These are phyloP conservation scores for Hormiphora californensis DNA, from an alignment of 37 sponge, comb jelly and placozoan genomes.

Conservation along the genomic window DNA sequence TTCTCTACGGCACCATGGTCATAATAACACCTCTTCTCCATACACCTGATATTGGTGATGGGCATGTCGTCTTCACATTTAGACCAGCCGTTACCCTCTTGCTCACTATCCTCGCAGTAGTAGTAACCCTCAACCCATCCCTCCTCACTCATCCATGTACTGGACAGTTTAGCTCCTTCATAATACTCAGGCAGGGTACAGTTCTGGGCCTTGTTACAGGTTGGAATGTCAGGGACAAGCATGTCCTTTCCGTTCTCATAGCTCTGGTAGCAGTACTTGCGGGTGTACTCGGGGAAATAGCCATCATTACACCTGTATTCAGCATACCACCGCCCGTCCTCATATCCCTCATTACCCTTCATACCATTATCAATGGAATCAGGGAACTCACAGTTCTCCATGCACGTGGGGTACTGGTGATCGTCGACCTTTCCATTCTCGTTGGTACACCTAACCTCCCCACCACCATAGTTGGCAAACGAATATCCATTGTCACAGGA, in stretches of 20 bases:
- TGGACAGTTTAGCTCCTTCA: neutral
- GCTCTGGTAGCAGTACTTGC: neutral
- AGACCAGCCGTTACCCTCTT: neutral
- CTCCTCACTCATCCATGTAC: neutral
- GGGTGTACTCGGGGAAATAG: neutral
- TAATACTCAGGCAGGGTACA: slow-evolving; percentile 8
- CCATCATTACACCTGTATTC: slow-evolving; percentile 22
- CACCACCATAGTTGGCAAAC: neutral
- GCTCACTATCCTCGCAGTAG: neutral
- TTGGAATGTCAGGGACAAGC: neutral
- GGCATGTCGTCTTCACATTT: neutral
- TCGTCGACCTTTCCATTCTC: neutral
- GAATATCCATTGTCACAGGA: neutral
- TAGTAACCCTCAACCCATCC: neutral
- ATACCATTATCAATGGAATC: neutral
- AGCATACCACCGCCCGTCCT: neutral
- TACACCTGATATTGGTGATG: neutral
- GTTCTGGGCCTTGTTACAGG: neutral
- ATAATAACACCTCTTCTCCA: neutral
- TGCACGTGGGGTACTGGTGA: neutral
- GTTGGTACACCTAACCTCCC: neutral
- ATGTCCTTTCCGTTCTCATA: neutral
- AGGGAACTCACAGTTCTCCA: neutral
- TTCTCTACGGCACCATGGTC: neutral
- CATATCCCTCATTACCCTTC: neutral